These are phyloP conservation scores for Pristionchus exspectatus DNA, from an alignment of 2,888 invertebrate species.

Conservation along the genomic window DNA sequence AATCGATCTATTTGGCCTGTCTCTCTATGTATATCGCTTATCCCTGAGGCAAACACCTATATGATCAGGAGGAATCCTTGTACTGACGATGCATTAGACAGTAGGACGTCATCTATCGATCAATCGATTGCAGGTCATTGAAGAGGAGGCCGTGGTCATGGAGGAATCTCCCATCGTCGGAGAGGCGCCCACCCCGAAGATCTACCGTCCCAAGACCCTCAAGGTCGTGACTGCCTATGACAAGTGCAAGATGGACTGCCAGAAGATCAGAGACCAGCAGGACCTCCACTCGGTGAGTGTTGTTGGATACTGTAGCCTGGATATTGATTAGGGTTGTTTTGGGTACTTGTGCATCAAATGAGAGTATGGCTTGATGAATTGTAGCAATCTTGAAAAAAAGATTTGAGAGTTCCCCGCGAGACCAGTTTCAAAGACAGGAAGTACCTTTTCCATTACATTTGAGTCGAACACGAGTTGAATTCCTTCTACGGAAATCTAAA, in stretches of 20 bases:
- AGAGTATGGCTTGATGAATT: neutral
- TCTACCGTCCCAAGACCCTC: conserved; percentile 64
- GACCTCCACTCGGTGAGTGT: conserved; percentile 51
- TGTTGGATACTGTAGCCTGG: too few species aligned
- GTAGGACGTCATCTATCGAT: neutral
- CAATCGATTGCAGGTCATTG: neutral
- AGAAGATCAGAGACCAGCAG: conserved; percentile 52
- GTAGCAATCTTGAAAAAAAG: neutral
- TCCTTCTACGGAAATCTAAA: too few species aligned
- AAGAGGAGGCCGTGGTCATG: conserved; percentile 28
- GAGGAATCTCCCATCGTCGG: conserved; percentile 33
- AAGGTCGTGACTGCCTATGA: conserved; percentile 58
- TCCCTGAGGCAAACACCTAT: conserved; percentile 32
- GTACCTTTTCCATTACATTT: too few species aligned
- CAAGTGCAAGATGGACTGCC: conserved; percentile 53
- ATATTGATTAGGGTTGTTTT: too few species aligned
- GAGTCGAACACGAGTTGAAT: too few species aligned
- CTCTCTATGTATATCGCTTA: too few species aligned
- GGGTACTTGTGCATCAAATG: neutral
- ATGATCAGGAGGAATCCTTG: neutral
- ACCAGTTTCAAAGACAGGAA: too few species aligned
- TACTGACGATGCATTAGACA: conserved; percentile 48
- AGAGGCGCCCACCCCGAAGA: conserved; percentile 55
- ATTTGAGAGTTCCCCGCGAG: neutral
- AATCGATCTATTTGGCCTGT: neutral